phyloP scores from a whole-genome alignment of 2,797 vertebrate species.

The Mus caroli region DNA sequence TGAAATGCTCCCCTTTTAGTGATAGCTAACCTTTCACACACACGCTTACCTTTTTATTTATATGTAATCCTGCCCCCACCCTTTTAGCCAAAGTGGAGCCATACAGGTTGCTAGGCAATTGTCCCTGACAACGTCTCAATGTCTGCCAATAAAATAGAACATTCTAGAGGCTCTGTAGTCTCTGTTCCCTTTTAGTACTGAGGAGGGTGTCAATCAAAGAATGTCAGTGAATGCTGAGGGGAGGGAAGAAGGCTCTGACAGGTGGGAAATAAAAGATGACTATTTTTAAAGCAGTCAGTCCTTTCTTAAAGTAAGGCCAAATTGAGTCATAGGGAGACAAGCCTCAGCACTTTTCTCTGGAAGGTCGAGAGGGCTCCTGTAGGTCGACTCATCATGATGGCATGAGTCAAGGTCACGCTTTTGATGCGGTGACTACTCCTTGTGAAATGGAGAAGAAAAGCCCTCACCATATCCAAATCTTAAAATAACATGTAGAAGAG shows the following conservation, averaged over 20 bases:
- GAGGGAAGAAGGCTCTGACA: slow-evolving; percentile 75
- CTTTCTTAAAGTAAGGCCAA: slow-evolving; percentile 69
- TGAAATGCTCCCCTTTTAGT: not conserved
- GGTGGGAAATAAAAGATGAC: slow-evolving; percentile 61
- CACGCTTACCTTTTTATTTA: slow-evolving; percentile 11
- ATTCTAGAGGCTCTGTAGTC: not conserved
- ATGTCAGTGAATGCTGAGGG: slow-evolving; percentile 54
- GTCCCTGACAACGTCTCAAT: slow-evolving; percentile 66
- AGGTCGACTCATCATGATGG: slow-evolving; percentile 44
- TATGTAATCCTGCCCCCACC: slow-evolving; percentile 47
- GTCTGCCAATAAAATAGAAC: slow-evolving; percentile 44
- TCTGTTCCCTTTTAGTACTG: slow-evolving; percentile 50
- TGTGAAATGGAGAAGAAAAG: slow-evolving; percentile 63
- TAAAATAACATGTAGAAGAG: slow-evolving; percentile 56
- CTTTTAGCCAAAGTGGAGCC: slow-evolving; percentile 63
- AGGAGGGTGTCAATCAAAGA: slow-evolving; percentile 27
- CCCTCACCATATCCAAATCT: not conserved
- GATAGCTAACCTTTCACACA: slow-evolving; percentile 37
- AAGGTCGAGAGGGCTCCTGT: slow-evolving; percentile 45
- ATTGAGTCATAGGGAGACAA: slow-evolving; percentile 41
- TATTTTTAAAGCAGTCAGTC: slow-evolving; percentile 69
- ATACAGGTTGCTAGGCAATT: slow-evolving; percentile 67
- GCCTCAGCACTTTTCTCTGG: not conserved
- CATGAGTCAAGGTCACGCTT: not conserved
- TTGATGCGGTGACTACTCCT: slow-evolving; percentile 9